Percentiles rank a stretch among this genome's conserved stretches.
Evolutionary conservation across 2,888 invertebrate species (phyloP).

Genomic region (Caenorhabditis afra): DNA sequence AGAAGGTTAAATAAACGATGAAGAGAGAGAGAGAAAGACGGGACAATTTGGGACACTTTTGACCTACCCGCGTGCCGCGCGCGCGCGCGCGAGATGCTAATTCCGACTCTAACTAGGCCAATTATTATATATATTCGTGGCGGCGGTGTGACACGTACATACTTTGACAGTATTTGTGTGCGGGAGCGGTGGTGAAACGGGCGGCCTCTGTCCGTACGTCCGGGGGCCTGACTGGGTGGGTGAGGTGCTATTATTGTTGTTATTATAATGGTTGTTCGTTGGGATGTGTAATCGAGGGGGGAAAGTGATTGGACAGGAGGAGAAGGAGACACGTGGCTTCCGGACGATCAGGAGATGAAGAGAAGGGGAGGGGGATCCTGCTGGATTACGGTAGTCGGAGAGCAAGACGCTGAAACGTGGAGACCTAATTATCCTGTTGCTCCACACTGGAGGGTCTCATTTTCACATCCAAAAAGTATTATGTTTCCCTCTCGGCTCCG

Average conservation of each 20-base stretch:
- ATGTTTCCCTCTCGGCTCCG: constrained; percentile 17
- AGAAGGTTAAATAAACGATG: constrained; percentile 40
- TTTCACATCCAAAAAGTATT: constrained; percentile 10
- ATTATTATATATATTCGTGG: constrained; percentile 40
- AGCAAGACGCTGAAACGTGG: no score
- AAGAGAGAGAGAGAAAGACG: not conserved
- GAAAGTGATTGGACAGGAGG: constrained; percentile 4
- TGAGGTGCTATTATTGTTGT: not conserved
- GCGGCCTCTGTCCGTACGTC: no score
- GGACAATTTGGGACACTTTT: constrained; percentile 28
- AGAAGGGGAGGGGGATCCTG: no score
- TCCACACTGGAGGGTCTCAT: no score
- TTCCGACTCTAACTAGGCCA: constrained; percentile 23
- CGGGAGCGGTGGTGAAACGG: no score
- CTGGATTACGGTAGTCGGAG: no score
- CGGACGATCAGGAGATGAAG: no score
- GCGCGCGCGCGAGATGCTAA: not conserved
- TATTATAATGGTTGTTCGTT: constrained; percentile 1
- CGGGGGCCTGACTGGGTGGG: no score
- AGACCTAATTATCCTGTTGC: no score
- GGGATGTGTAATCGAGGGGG: not conserved
- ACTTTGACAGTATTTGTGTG: constrained; percentile 12
- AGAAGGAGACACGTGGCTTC: not conserved
- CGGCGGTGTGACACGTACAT: constrained; percentile 24
- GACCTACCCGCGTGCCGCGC: not conserved